A percentile compares a stretch with the other conserved stretches of the same genome.
Evolutionary conservation across 1,140 invertebrate genomes (phyloP).

Genomic region (Bactericera cockerelli): DNA sequence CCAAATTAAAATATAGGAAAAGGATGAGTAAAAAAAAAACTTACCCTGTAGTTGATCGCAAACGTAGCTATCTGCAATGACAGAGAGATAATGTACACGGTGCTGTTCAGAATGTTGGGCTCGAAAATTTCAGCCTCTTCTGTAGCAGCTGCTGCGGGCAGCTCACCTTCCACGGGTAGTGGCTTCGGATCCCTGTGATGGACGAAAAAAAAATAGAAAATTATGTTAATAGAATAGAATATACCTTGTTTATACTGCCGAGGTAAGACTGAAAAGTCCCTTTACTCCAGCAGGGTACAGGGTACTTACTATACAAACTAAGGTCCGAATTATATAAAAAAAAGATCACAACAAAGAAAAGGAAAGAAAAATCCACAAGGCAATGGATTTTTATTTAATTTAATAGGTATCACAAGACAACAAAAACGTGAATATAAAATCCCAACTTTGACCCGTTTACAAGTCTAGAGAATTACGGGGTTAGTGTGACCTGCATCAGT

Average conservation of each 20-base stretch:
- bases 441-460: no score
- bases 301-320: slow-evolving; percentile 7
- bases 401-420: no score
- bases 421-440: no score
- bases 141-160: slow-evolving; percentile 13
- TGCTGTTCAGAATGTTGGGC: slow-evolving; percentile 89
- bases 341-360: no score
- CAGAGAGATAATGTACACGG: slow-evolving; percentile 96
- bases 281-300: slow-evolving; percentile 6
- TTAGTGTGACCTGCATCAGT: no score
- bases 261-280: no score
- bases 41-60: slow-evolving; percentile 95
- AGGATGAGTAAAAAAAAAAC: no score
- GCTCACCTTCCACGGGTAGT: not conserved
- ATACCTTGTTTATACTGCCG: no score
- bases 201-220: slow-evolving; percentile 12
- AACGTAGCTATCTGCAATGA: slow-evolving; percentile 94
- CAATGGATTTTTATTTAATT: no score
- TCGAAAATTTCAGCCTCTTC: slow-evolving; percentile 75
- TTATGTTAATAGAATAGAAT: no score
- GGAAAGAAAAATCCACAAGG: no score
- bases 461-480: no score
- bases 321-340: not conserved
- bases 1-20: slow-evolving; percentile 8
- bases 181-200: slow-evolving; percentile 35